Evolutionary conservation across 2,888 invertebrate species (phyloP), one percentile per base, ranked within the genome.

Genomic region (Diarsia dahlii): DNA sequence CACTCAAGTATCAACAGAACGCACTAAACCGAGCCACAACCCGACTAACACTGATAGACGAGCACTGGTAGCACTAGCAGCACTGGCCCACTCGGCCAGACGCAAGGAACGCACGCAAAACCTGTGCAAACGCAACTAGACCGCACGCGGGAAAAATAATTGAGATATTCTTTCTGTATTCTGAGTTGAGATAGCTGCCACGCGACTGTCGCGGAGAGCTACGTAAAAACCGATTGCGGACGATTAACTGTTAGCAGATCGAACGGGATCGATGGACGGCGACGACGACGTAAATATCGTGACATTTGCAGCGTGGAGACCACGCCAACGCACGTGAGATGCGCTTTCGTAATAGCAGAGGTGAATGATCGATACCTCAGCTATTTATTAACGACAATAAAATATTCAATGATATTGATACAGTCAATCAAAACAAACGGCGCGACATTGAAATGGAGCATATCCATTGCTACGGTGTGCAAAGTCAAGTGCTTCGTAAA

Each of bases 301-400:
- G 91, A 91, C 91, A 91, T 91, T 90, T 91, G 84, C 87, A 76
- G 78, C 71, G 73, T 74, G 74, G 63, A 76, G 76, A 74, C 73
- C 71, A 81, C 88, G 87, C 89, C 88, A 84, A 89, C 86, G 87
- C 86, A 89, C 86, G 89, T 85, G 89, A 88, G 89, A 88, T 88
- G 88, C 90, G 89, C 92, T 94, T 92, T 94, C 92, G 91, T 93
- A 94, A 94, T 89, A 90, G 87, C 90, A 90, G 90, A 94, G 95
- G 95, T 95, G 95, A 96, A 95, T 91, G 95, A 94, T 95, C 95
- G 91, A 93, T 91, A 91, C 87, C 83, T 89, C 89, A 84, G 89
- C 88, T 82, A 89, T 84, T 89, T 92, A 89, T 88, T 90, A 86
- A 87, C 82, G 73, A 68, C 23, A 60, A 78, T 72, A 45, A 63